phyloP scores from a whole-genome alignment of 2,888 invertebrate species.

The Mythimna pallens region DNA sequence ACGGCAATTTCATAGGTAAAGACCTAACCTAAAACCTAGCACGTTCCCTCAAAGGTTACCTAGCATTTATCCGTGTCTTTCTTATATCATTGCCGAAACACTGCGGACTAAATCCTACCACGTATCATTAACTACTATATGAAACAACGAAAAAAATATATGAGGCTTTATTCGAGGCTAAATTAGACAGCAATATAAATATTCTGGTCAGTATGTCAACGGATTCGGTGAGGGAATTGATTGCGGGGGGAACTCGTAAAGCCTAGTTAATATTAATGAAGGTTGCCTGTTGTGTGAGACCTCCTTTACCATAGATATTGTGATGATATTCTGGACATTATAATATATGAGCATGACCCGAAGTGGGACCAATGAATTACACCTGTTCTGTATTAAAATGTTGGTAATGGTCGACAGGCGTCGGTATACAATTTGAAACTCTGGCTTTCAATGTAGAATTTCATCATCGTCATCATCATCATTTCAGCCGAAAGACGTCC shows the following conservation, averaged over 20 bases:
- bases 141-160: constrained; percentile 48
- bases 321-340: constrained; percentile 18
- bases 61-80: too few species aligned
- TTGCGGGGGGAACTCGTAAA: constrained; percentile 50
- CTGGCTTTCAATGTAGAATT: background rate
- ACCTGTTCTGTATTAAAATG: constrained; percentile 2
- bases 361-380: constrained; percentile 6
- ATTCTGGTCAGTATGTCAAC: constrained; percentile 57
- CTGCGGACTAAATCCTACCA: constrained; percentile 16
- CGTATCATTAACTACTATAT: constrained; percentile 30
- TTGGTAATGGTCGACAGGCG: background rate
- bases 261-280: constrained; percentile 60
- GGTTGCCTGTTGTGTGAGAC: constrained; percentile 26
- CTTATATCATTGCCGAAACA: background rate
- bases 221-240: constrained; percentile 54
- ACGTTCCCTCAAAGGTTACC: too few species aligned
- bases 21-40: too few species aligned
- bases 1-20: too few species aligned
- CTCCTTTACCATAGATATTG: constrained; percentile 25
- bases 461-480: too few species aligned
- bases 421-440: background rate
- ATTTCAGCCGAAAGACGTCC: too few species aligned
- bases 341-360: constrained; percentile 2
- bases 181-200: constrained; percentile 50
- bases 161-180: constrained; percentile 40